Base-by-base conservation (phyloP, 53 echinoderm and acorn worm genomes). In the Luidia sarsii region DNA sequence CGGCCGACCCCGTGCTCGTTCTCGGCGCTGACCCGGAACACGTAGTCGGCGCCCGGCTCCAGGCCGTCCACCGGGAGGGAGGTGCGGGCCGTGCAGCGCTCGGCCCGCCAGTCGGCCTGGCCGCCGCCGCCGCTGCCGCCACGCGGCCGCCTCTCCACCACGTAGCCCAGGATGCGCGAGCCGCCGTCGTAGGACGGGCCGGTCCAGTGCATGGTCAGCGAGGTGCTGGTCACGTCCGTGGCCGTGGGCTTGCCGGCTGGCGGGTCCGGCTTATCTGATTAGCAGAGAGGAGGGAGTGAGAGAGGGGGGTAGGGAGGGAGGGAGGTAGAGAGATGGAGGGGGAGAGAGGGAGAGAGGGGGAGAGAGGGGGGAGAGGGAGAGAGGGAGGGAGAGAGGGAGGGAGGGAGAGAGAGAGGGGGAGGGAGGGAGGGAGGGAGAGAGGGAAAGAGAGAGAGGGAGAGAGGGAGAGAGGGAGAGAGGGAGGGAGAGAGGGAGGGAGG, bases 181-280 rank as follows among this genome's bases (percentile, higher is more conserved):
- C 97, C 97, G 22, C 97, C 97, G 53, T 96, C 97, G 66, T 96
- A 96, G 34, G 93, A 81, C 22, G 93, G 71, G 1, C 93, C 97
- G 1, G 91, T 69, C 97, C 97, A 96, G 7, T 90, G 88, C 13
- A 96, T 57, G 18, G 93, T 90, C 38, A 91, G 83, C 16, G 90
- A 82, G 10, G 91, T 81, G 15, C 83, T 65, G 57, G 50, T 90
- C 57, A 96, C 30, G 64, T 93, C 72, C 34, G 88, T 87, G 18
- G 90, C 93, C 6, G 80, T 80, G 13, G 97, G 97, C 57, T 86
- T 93, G 13, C 93, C 93, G n/a, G 88, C 48, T n/a, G 97, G 97
- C 19, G 97, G 97, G 63, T 96, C 97, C 9, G 97, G 97, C 74
- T 93, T 93, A 34, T 88, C 97, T 96, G 84, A 35, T 49, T 51